Conservation (phyloP, 2,797 vertebrate species). For the Carcharodon carcharias region DNA sequence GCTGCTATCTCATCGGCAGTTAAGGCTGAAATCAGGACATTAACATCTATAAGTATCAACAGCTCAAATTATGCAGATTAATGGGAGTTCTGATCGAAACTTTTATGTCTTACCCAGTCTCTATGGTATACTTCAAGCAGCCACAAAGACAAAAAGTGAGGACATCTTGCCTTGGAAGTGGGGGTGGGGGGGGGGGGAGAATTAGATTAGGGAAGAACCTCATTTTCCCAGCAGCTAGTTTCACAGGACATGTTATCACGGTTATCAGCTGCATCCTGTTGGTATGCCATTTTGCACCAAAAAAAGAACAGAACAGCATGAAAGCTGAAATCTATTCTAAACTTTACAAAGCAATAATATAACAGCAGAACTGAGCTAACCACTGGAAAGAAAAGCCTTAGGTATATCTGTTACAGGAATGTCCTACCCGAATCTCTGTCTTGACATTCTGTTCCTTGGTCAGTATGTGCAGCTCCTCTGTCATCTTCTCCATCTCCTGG, state of each 20-base stretch:
- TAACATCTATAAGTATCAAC: not conserved
- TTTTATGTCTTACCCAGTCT: not conserved
- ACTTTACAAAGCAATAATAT: not conserved
- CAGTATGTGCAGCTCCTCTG: conserved; percentile 10
- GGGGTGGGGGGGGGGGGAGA: not conserved
- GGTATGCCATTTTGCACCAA: not conserved
- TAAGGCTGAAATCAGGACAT: not conserved
- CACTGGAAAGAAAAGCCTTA: not conserved
- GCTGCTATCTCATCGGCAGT: not conserved
- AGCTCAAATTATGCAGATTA: not conserved
- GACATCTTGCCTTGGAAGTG: not conserved
- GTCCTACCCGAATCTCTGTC: conserved; percentile 7
- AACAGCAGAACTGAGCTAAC: not conserved
- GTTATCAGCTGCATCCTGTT: not conserved
- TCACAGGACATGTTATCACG: not conserved
- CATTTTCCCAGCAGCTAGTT: not conserved
- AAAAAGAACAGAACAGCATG: not conserved
- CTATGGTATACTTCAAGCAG: not conserved
- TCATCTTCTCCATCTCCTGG: conserved; percentile 31
- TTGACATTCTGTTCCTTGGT: conserved; percentile 21
- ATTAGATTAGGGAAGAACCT: not conserved
- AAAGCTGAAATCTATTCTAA: not conserved
- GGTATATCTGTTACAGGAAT: not conserved
- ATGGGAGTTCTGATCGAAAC: not conserved
- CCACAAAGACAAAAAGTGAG: not conserved